Conservation (phyloP, 2,888 invertebrate species). For the Listrodromus nycthemerus region DNA sequence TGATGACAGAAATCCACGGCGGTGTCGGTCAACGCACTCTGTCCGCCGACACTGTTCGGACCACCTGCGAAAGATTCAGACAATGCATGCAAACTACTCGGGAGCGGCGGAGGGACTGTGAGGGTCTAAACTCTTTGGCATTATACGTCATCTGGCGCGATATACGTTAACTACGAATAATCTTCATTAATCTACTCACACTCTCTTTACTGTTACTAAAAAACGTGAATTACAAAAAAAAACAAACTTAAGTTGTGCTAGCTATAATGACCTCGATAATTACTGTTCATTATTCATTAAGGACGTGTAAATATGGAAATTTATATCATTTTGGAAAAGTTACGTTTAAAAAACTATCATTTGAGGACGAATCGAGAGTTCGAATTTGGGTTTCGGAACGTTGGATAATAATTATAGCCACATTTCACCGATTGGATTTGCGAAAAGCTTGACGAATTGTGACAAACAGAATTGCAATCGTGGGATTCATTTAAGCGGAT, state of each 20-base stretch:
- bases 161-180: constrained; percentile 22
- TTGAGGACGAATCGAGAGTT: not conserved
- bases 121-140: constrained; percentile 3
- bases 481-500: not conserved
- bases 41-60: constrained; percentile 74
- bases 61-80: constrained; percentile 79
- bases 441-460: not conserved
- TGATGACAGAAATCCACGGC: constrained; percentile 90
- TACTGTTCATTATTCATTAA: constrained; percentile 5
- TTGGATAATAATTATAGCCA: no score
- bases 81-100: constrained; percentile 75
- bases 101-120: not conserved
- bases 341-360: not conserved
- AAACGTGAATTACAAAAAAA: constrained; percentile 28
- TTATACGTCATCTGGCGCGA: constrained; percentile 37
- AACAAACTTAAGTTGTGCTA: constrained; percentile 56
- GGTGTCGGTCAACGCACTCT: constrained; percentile 75
- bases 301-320: not conserved
- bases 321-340: not conserved
- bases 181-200: constrained; percentile 37
- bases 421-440: no score
- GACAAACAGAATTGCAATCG: not conserved
- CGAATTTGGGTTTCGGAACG: not conserved
- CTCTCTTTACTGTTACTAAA: constrained; percentile 33
- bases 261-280: constrained; percentile 27